Evolutionary conservation across 2,113 vertebrate genomes (phyloP), one percentile per base, ranked within the genome.

Genomic region (Pionites leucogaster): DNA sequence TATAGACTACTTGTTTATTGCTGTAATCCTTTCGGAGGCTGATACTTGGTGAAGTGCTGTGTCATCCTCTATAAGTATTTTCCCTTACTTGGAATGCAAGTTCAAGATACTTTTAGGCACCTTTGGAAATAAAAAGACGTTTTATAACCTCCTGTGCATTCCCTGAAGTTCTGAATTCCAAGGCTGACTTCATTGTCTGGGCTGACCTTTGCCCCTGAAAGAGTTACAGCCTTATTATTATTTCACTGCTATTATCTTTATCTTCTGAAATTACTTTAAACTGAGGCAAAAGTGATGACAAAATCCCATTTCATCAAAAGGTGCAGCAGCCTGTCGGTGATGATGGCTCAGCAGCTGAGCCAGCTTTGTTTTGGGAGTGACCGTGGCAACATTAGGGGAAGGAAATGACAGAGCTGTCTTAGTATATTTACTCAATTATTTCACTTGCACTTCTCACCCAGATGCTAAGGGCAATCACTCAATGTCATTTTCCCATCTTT

Each of bases 371-470:
- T 93, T 94, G 91, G 35, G 62, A 60, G 86, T 14, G n/a, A 59
- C 83, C 50, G 92, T 96, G 70, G 95, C 81, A 96, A 96, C 88
- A 6, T 37, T 14, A 55, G 15, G 81, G 87, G 85, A 94, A 95
- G 93, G 96, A 97, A 96, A 86, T 97, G 8, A 93, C 75, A 9
- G 60, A 50, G 71, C 76, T 11, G 0, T 59, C 62, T 81, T 52
- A 59, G 78, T 78, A 24, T 88, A 93, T 91, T 96, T 95, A 84
- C 79, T 93, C 87, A 82, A 22, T 94, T 94, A 92, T 92, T 96
- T 96, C 94, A 92, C 82, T 95, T 96, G 91, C 85, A 62, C 88
- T 95, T 92, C 76, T 95, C 80, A 92, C 85, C 89, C 81, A 27
- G n/a, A 60, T 81, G 65, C 62, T 75, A 23, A 88, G 82, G 72